Evolutionary conservation across 2,888 invertebrate species (phyloP).

Genomic region (Parelbella ahira): DNA sequence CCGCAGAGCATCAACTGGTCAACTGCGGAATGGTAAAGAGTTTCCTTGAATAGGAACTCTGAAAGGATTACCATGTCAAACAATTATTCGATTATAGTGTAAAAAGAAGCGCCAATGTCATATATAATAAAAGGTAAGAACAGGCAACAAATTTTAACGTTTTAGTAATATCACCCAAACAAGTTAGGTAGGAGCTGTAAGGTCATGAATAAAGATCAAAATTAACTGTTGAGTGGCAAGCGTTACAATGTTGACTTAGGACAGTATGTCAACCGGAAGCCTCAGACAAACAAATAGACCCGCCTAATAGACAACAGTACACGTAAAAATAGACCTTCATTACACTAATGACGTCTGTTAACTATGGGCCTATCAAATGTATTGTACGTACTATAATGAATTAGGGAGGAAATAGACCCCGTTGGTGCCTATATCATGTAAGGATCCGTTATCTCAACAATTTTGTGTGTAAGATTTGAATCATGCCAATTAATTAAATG

Average conservation of each 20-base stretch:
- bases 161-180: too few species aligned
- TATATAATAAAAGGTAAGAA: slow-evolving; percentile 4
- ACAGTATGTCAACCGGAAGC: slow-evolving; percentile 4
- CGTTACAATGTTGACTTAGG: slow-evolving; percentile 11
- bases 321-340: slow-evolving; percentile 10
- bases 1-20: too few species aligned
- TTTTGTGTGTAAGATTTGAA: slow-evolving; percentile 50
- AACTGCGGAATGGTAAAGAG: too few species aligned
- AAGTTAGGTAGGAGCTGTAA: neutral
- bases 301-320: slow-evolving; percentile 9
- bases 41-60: too few species aligned
- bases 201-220: slow-evolving; percentile 10
- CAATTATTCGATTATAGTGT: too few species aligned
- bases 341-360: slow-evolving; percentile 10
- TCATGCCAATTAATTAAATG: slow-evolving; percentile 44
- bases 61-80: too few species aligned
- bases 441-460: slow-evolving; percentile 43
- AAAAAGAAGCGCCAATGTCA: too few species aligned
- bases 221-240: slow-evolving; percentile 9
- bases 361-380: slow-evolving; percentile 2
- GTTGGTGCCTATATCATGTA: slow-evolving; percentile 35
- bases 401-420: slow-evolving; percentile 21
- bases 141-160: neutral
- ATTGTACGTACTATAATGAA: slow-evolving; percentile 20
- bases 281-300: slow-evolving; percentile 4